These are phyloP conservation scores for Pongo abelii DNA, from an alignment of 2,113 vertebrate species.

Conservation along the genomic window DNA sequence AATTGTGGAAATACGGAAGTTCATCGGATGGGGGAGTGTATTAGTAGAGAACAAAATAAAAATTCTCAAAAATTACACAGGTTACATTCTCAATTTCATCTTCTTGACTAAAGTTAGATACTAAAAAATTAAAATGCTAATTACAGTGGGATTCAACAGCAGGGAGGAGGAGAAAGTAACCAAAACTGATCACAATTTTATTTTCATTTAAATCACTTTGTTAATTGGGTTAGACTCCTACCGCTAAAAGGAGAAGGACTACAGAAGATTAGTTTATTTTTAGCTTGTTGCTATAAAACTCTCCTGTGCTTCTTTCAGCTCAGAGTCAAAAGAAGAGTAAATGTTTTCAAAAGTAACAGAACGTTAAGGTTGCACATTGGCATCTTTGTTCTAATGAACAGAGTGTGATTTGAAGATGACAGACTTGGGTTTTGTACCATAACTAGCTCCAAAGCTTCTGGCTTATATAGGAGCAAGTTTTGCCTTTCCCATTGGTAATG, in stretches of 20 bases:
- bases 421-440: neutral
- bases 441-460: neutral
- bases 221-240: slow-evolving; percentile 68
- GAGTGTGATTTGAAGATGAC: neutral
- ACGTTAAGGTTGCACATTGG: neutral
- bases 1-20: slow-evolving; percentile 7
- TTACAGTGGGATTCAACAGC: slow-evolving; percentile 65
- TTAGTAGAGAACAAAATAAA: slow-evolving; percentile 31
- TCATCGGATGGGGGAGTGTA: neutral
- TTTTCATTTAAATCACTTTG: slow-evolving; percentile 71
- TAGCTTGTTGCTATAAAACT: slow-evolving; percentile 69
- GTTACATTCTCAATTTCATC: neutral
- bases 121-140: slow-evolving; percentile 59
- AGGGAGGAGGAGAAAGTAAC: slow-evolving; percentile 58
- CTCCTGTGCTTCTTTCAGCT: slow-evolving; percentile 65
- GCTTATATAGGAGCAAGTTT: neutral
- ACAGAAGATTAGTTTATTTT: slow-evolving; percentile 68
- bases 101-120: slow-evolving; percentile 31
- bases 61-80: neutral
- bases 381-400: slow-evolving; percentile 44
- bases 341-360: slow-evolving; percentile 66
- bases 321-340: slow-evolving; percentile 71
- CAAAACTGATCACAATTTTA: slow-evolving; percentile 62
- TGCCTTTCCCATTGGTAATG: neutral
- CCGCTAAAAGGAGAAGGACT: slow-evolving; percentile 47